phyloP scores from a whole-genome alignment of 2,888 invertebrate species.

The Chloroclysta siterata region DNA sequence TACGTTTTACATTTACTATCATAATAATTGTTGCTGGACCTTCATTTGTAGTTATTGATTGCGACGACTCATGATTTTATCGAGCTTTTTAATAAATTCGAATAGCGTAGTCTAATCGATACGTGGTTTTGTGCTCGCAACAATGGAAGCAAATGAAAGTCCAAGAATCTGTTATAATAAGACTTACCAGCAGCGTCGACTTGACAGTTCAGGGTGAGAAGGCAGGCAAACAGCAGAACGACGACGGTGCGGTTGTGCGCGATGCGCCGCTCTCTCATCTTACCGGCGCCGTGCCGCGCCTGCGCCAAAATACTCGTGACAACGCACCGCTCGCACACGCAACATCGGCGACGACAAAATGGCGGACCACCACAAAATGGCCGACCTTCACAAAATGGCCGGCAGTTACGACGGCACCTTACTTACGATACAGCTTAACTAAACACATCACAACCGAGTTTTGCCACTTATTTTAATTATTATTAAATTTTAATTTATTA shows the following conservation, averaged over 20 bases:
- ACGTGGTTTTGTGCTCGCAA: background rate
- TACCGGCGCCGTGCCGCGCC: slow-evolving; percentile 83
- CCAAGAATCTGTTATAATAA: slow-evolving; percentile 39
- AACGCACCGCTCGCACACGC: slow-evolving; percentile 66
- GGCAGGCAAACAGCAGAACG: slow-evolving; percentile 77
- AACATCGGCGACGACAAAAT: slow-evolving; percentile 57
- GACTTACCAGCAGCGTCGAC: slow-evolving; percentile 79
- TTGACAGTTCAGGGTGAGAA: slow-evolving; percentile 75
- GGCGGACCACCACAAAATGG: slow-evolving; percentile 39
- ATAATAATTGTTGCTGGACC: slow-evolving; percentile 37
- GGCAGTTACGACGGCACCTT: slow-evolving; percentile 41
- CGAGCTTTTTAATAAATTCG: background rate
- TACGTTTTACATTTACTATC: slow-evolving; percentile 50
- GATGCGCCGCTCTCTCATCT: slow-evolving; percentile 82
- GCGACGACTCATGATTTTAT: background rate
- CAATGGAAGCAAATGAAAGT: slow-evolving; percentile 50
- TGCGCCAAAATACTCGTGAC: slow-evolving; percentile 79
- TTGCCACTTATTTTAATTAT: slow-evolving; percentile 74
- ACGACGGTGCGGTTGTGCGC: slow-evolving; percentile 77
- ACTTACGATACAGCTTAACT: slow-evolving; percentile 77
- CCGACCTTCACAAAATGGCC: slow-evolving; percentile 28
- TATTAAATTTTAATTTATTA: slow-evolving; percentile 45
- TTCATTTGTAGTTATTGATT: slow-evolving; percentile 44
- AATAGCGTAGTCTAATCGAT: too few relatives aligned
- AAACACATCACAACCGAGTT: slow-evolving; percentile 85